Evolutionary conservation across 37 sponge, comb jelly and placozoan genomes (phyloP), one percentile per base, ranked within the genome.

Genomic region (Spongilla lacustris): DNA sequence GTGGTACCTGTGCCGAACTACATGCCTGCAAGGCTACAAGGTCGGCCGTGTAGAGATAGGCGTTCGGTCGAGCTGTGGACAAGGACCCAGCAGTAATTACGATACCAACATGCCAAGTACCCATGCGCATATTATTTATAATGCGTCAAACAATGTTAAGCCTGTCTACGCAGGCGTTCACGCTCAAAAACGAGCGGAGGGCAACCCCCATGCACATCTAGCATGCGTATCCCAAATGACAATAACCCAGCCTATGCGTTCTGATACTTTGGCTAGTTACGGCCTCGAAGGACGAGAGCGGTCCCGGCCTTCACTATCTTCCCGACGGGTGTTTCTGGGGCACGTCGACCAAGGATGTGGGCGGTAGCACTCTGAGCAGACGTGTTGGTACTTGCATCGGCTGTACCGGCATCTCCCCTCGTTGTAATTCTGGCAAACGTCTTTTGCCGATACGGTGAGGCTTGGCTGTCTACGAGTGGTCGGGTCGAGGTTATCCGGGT

Each of bases 281-380:
- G 27, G 70, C 27, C 70, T 69, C 25, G 27, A 11, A 28, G 70
- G 70, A 28, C 28, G n/a, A n/a, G n/a, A 27, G 70, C 70, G 27
- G 27, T 27, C 70, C 28, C 28, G 70, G 70, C 70, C 70, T 69
- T 69, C 27, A 27, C 28, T 4, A 11, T 27, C 70, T n/a, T 27
- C 28, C 25, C 25, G 76, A 23, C 24, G 4, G 26, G 76, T 27
- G 35, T 38, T 29, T 2, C 35, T 41, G 4, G 78, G 46, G 78
- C 78, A 77, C 24, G 35, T 22, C 2, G 38, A 34, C 28, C 24
- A 26, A 14, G 50, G 50, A 49, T 77, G 78, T 21, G 49, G 50
- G 50, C 78, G 49, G 25, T 22, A 35, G 78, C 78, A 77, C 26
- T 34, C 50, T 49, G 58, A 49, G 38, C 78, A 77, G 17, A 50